Percentiles rank a stretch among this genome's conserved stretches.
Conservation (phyloP, 1,140 invertebrate genomes). For the Cyphomyrmex costatus region DNA sequence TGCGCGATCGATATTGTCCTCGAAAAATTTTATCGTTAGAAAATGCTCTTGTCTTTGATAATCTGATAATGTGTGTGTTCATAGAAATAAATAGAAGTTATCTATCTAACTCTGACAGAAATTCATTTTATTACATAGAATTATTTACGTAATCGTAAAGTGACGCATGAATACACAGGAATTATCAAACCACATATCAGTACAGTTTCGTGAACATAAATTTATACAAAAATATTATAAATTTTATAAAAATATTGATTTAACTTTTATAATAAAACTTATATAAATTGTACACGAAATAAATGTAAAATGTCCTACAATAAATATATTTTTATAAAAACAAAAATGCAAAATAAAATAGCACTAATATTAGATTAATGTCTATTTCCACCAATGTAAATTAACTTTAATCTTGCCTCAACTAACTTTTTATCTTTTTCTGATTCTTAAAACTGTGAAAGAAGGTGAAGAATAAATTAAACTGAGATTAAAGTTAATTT, state of each 20-base stretch:
- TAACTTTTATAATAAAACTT: too few species aligned
- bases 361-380: background rate
- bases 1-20: background rate
- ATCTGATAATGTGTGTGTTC: background rate
- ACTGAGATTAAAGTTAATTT: too few species aligned
- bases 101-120: background rate
- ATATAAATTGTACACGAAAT: too few species aligned
- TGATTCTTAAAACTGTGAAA: too few species aligned
- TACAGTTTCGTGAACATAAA: too few species aligned
- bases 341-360: background rate
- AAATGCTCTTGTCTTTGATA: background rate
- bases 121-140: background rate
- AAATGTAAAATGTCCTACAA: background rate
- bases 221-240: too few species aligned
- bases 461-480: too few species aligned
- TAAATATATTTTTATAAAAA: background rate
- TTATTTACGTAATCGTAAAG: background rate
- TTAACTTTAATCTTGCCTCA: too few species aligned
- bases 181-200: too few species aligned
- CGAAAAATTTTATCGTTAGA: background rate
- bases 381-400: too few species aligned
- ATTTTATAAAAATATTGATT: too few species aligned
- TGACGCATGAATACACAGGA: background rate
- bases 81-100: background rate
- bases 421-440: too few species aligned